Conservation (phyloP, 2,113 vertebrate species). For the Calonectris borealis region DNA sequence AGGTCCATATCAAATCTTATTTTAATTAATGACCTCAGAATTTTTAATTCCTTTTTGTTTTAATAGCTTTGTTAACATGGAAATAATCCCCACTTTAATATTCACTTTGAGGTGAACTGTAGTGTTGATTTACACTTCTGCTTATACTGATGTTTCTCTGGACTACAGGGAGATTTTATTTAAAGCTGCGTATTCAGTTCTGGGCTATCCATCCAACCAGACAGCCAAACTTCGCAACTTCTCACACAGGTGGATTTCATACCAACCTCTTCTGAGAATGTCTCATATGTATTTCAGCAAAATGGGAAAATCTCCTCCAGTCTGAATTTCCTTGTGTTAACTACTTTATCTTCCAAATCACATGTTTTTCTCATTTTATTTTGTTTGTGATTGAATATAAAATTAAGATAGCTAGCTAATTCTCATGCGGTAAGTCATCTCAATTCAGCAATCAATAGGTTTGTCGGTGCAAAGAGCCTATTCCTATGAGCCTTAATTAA, state of each 20-base stretch:
- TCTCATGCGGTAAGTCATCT: neutral
- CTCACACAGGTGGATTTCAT: neutral
- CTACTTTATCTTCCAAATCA: neutral
- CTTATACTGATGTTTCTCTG: neutral
- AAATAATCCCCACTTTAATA: neutral
- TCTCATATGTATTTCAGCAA: neutral
- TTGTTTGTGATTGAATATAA: constrained; percentile 23
- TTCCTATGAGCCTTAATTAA: constrained; percentile 51
- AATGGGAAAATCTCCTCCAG: neutral
- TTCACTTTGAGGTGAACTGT: neutral
- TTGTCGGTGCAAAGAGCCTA: constrained; percentile 42
- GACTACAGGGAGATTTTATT: neutral
- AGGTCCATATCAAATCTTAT: neutral
- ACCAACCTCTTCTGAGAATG: neutral
- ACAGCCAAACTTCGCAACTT: neutral
- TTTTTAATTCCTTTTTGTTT: neutral
- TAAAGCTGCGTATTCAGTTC: neutral
- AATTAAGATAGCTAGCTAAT: constrained; percentile 30
- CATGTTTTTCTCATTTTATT: constrained; percentile 3
- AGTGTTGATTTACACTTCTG: neutral
- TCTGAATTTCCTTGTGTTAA: neutral
- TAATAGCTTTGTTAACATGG: neutral
- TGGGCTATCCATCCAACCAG: neutral
- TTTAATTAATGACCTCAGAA: neutral
- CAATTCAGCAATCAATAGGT: constrained; percentile 25